Percentiles rank a stretch among this genome's conserved stretches.
Evolutionary conservation across 2,113 vertebrate species (phyloP).

Genomic region (Takifugu bimaculatus): DNA sequence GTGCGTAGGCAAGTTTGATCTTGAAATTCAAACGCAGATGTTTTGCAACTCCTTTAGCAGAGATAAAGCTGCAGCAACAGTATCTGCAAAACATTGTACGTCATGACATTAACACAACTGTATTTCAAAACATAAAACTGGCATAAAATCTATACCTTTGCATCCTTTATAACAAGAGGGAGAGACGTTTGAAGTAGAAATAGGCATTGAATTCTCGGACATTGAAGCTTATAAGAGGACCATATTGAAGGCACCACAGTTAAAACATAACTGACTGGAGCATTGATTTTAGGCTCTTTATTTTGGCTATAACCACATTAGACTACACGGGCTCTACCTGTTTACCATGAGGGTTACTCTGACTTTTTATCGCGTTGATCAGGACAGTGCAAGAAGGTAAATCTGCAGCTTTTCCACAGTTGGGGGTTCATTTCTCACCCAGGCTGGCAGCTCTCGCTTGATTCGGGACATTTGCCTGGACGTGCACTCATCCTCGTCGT

Average conservation of each 20-base stretch:
- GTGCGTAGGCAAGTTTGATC: constrained; percentile 8
- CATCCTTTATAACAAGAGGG: too few species aligned
- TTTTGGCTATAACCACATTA: not conserved
- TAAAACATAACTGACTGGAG: too few species aligned
- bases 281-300: too few species aligned
- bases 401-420: not conserved
- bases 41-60: not conserved
- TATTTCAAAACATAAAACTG: not conserved
- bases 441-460: constrained; percentile 79
- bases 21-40: not conserved
- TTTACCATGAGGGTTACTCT: not conserved
- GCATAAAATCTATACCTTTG: not conserved
- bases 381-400: too few species aligned
- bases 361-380: not conserved
- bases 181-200: too few species aligned
- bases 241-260: too few species aligned
- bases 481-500: constrained; percentile 72
- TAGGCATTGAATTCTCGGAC: too few species aligned
- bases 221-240: too few species aligned
- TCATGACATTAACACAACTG: not conserved
- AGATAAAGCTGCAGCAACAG: not conserved
- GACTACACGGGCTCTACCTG: not conserved
- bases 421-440: constrained; percentile 68
- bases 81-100: not conserved
- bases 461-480: constrained; percentile 63